Evolutionary conservation across 2,113 vertebrate species (phyloP), one percentile per base, ranked within the genome.

Genomic region (Corythoichthys intestinalis): DNA sequence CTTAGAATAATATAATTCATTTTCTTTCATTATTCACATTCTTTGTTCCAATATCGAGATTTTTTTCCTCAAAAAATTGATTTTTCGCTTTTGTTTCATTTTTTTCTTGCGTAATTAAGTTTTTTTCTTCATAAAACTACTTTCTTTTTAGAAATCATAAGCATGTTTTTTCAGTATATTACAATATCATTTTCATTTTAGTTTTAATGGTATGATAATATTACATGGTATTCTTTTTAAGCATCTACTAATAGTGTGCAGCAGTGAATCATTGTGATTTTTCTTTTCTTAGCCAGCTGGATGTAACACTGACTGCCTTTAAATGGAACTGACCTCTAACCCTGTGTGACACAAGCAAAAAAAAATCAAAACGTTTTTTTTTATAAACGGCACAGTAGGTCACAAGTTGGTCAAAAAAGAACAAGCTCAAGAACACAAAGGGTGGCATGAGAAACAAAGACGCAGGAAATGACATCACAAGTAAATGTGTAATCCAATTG

Each of bases 381-480:
- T 28, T 28, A 28, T 28, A 28, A 44, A 44, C 41, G 1, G 87
- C 85, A 82, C 81, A 84, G 83, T 83, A 76, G 89, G 84, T 87
- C 86, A 85, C 50, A 79, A 80, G 83, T 83, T 81, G 84, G 74
- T 79, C 78, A 80, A 80, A 81, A 80, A 75, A 80, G 73, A 83
- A 85, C 71, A 74, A 1, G 10, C 58, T 75, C 74, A 74, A 81
- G 79, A 65, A 71, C 57, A 87, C 83, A 90, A 88, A 90, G 78
- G 87, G 83, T 81, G 20, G 20, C 20, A 28, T 28, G 20, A 28
- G 20, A 82, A 78, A 83, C 83, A 84, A 87, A 85, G 74, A 87
- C 82, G 77, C 84, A 86, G 86, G 85, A 87, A 87, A 83, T 89
- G 79, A 89, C 80, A 87, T 88, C 84, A 89, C 79, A 81, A 85